phyloP scores from a whole-genome alignment of 2,113 vertebrate species.

The Microcebus jonahi region DNA sequence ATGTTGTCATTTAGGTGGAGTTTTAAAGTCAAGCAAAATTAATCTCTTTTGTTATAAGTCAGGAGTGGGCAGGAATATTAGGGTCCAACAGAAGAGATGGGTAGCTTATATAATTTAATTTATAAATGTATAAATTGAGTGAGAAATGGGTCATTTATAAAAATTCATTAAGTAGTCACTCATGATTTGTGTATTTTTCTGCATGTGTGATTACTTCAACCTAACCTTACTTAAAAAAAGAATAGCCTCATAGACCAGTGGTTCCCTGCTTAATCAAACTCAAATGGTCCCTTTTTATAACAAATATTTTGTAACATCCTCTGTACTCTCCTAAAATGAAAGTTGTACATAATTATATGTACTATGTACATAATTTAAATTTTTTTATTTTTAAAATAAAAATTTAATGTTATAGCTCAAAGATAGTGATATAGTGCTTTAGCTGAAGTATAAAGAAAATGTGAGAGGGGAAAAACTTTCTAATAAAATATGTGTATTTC shows the following conservation, averaged over 20 bases:
- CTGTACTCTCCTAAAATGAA: not conserved
- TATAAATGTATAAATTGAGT: not conserved
- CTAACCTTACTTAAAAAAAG: not conserved
- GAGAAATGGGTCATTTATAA: not conserved
- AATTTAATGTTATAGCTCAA: conserved; percentile 12
- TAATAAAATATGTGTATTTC: not conserved
- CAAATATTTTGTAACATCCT: too few relatives aligned
- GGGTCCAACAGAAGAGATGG: not conserved
- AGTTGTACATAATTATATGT: not conserved
- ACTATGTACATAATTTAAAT: not conserved
- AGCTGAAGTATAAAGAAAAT: not conserved
- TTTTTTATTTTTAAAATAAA: conserved; percentile 14
- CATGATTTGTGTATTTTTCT: not conserved
- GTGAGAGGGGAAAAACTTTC: not conserved
- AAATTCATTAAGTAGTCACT: not conserved
- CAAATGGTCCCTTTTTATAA: not conserved
- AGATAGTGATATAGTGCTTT: not conserved
- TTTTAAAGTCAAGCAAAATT: not conserved
- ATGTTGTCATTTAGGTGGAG: not conserved
- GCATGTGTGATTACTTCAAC: not conserved
- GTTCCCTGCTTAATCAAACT: not conserved
- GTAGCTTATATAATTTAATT: not conserved
- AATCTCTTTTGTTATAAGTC: not conserved
- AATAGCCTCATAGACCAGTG: not conserved
- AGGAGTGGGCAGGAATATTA: not conserved